phyloP scores from a whole-genome alignment of 2,888 invertebrate species.

The Rutpela maculata region DNA sequence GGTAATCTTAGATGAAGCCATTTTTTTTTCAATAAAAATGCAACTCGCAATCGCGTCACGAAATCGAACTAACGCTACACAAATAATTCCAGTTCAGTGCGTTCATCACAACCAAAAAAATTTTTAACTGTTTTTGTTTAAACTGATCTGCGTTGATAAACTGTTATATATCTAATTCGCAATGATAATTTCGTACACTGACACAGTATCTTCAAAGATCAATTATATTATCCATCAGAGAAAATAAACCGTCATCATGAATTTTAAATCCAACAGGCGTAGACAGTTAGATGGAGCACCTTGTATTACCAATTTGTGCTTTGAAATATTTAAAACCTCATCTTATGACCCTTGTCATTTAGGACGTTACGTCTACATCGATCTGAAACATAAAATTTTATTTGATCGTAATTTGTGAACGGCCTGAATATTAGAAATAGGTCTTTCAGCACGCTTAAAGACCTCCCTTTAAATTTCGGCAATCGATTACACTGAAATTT shows the following conservation, averaged over 20 bases:
- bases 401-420: slow-evolving; percentile 7
- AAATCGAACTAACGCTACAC: no score
- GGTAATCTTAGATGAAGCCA: no score
- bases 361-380: slow-evolving; percentile 1
- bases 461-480: slow-evolving; percentile 1
- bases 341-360: slow-evolving; percentile 7
- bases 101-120: no score
- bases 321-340: slow-evolving; percentile 7
- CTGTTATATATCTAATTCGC: background rate
- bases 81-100: no score
- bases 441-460: background rate
- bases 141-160: no score
- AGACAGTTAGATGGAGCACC: background rate
- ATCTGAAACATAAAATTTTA: slow-evolving; percentile 7
- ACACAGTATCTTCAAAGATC: background rate
- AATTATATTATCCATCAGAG: background rate
- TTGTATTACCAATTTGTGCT: background rate
- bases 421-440: slow-evolving; percentile 7
- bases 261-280: no score
- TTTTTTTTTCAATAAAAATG: no score
- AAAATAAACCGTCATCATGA: background rate
- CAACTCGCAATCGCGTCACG: no score
- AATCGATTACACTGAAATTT: slow-evolving; percentile 4
- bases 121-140: no score
- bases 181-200: background rate